These are phyloP conservation scores for Heliconius aoede DNA, from an alignment of 2,888 invertebrate species.

Conservation along the genomic window DNA sequence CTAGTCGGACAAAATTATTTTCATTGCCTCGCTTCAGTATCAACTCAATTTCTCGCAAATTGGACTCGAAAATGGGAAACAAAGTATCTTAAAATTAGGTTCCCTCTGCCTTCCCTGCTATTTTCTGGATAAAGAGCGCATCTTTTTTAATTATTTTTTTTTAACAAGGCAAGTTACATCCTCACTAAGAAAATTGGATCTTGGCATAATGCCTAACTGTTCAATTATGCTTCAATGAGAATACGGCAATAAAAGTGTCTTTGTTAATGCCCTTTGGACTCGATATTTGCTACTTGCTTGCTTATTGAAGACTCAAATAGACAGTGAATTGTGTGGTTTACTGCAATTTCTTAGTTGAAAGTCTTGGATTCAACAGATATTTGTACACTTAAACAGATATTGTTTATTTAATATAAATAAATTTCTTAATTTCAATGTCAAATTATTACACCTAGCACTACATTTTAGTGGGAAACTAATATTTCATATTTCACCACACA, in stretches of 20 bases:
- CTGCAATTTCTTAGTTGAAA: neutral
- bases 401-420: neutral
- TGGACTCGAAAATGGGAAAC: too few species aligned
- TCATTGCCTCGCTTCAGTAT: too few species aligned
- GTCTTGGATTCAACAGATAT: neutral
- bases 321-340: neutral
- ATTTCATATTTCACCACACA: neutral
- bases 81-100: too few species aligned
- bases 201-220: conserved; percentile 29
- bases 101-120: neutral
- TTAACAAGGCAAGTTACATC: conserved; percentile 14
- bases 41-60: too few species aligned
- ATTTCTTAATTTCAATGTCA: neutral
- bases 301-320: neutral
- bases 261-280: conserved; percentile 29
- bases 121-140: too few species aligned
- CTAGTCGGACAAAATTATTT: too few species aligned
- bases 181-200: conserved; percentile 7
- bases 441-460: neutral
- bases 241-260: conserved; percentile 6
- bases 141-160: neutral
- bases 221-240: conserved; percentile 23
- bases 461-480: neutral
- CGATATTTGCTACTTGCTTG: conserved; percentile 5
- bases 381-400: too few species aligned